A percentile compares a stretch with the other conserved stretches of the same genome.
Evolutionary conservation across 2,113 vertebrate genomes (phyloP).

Genomic region (Myrmophylax atrothorax): DNA sequence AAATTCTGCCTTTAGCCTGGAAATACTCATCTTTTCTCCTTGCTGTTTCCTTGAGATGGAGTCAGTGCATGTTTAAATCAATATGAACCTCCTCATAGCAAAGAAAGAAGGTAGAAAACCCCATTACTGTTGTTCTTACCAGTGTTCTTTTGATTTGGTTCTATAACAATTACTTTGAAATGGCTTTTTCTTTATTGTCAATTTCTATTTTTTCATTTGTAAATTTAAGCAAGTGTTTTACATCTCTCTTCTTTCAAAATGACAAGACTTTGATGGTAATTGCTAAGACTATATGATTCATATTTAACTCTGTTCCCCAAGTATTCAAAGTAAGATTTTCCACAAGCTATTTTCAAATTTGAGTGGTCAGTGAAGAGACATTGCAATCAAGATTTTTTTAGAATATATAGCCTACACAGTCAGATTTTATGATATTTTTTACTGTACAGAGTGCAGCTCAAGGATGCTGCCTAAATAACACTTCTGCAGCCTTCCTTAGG

Average conservation of each 20-base stretch:
- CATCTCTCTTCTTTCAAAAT: background rate
- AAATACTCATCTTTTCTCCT: background rate
- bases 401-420: background rate
- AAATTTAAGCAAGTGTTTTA: slow-evolving; percentile 6
- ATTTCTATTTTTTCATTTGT: background rate
- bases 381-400: background rate
- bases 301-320: background rate
- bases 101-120: background rate
- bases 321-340: slow-evolving; percentile 3
- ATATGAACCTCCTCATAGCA: background rate
- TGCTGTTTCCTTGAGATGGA: background rate
- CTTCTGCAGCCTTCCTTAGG: background rate
- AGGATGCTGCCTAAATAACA: background rate
- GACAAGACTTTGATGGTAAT: slow-evolving; percentile 24
- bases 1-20: background rate
- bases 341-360: slow-evolving; percentile 6
- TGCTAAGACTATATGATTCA: slow-evolving; percentile 13
- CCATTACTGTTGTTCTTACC: background rate
- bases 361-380: slow-evolving; percentile 25
- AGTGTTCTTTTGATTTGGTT: background rate
- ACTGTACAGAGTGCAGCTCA: background rate
- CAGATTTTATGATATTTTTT: background rate
- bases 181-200: background rate
- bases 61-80: background rate
- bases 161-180: background rate